Percentiles rank a stretch among this genome's conserved stretches.
These are phyloP conservation scores for Tetraodon nigroviridis DNA, from an alignment of 2,113 vertebrate species.

Conservation along the genomic window DNA sequence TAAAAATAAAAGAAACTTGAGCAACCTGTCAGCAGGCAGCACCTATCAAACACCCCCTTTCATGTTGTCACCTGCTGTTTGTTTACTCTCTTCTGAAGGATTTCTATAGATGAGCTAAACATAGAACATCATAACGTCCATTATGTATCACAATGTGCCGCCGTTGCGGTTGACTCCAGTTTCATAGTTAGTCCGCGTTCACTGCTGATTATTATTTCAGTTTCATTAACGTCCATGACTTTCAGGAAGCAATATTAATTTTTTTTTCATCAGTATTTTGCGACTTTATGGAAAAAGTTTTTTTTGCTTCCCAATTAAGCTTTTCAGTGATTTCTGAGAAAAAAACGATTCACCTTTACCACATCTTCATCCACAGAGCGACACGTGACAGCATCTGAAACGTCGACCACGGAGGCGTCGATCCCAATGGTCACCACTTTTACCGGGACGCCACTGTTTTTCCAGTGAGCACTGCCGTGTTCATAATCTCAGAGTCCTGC, in stretches of 20 bases:
- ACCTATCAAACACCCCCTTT: conserved; percentile 44
- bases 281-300: too few relatives aligned
- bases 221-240: too few relatives aligned
- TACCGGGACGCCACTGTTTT: conserved; percentile 87
- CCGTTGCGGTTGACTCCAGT: conserved; percentile 4
- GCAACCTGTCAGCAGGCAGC: conserved; percentile 36
- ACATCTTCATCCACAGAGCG: conserved; percentile 85
- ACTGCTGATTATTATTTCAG: too few relatives aligned
- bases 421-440: conserved; percentile 86
- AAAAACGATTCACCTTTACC: conserved; percentile 79
- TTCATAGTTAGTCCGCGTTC: background rate
- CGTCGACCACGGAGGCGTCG: conserved; percentile 77
- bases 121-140: conserved; percentile 22
- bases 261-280: too few relatives aligned
- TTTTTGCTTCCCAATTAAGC: background rate
- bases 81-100: conserved; percentile 35
- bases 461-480: conserved; percentile 91
- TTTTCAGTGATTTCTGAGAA: background rate
- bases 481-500: conserved; percentile 89
- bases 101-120: conserved; percentile 44
- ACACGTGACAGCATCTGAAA: conserved; percentile 88
- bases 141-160: conserved; percentile 4
- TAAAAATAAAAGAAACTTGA: conserved; percentile 36
- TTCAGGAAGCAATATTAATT: too few relatives aligned
- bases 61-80: conserved; percentile 37